These are phyloP conservation scores for Anodontia alba DNA, from an alignment of 2,888 invertebrate species.

Conservation along the genomic window DNA sequence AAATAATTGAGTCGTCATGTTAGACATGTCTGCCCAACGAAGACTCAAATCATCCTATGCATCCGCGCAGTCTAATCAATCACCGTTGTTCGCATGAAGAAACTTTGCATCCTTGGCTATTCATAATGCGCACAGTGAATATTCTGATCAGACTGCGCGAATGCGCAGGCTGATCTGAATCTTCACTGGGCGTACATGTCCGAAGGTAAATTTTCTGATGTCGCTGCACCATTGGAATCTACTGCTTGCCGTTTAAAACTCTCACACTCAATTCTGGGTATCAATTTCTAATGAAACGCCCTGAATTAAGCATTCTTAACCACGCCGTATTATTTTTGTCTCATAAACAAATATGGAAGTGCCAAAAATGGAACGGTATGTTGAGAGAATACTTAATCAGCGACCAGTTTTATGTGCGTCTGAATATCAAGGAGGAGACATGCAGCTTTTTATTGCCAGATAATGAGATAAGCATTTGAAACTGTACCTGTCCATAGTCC, in stretches of 20 bases:
- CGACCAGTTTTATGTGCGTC: neutral
- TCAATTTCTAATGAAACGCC: neutral
- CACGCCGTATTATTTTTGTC: neutral
- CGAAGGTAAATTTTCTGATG: no score
- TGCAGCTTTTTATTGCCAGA: neutral
- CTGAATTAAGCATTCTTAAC: neutral
- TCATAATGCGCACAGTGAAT: no score
- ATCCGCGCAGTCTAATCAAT: no score
- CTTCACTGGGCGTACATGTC: no score
- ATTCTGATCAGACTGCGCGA: no score
- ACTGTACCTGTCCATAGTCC: neutral
- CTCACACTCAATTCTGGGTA: neutral
- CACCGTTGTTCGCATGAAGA: no score
- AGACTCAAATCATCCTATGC: no score
- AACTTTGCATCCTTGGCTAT: no score
- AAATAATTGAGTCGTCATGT: no score
- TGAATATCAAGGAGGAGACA: neutral
- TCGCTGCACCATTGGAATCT: no score
- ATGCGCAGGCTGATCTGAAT: no score
- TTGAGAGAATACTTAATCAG: neutral
- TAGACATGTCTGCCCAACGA: no score
- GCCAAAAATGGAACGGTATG: slow-evolving; percentile 4
- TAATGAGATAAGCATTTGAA: slow-evolving; percentile 9
- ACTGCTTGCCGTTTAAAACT: neutral
- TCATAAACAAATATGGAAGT: slow-evolving; percentile 11